Percentiles rank a stretch among this genome's conserved stretches.
phyloP scores from a whole-genome alignment of 30 jellyfish, hydroid and myxozoan species.

The Aurelia sp. region DNA sequence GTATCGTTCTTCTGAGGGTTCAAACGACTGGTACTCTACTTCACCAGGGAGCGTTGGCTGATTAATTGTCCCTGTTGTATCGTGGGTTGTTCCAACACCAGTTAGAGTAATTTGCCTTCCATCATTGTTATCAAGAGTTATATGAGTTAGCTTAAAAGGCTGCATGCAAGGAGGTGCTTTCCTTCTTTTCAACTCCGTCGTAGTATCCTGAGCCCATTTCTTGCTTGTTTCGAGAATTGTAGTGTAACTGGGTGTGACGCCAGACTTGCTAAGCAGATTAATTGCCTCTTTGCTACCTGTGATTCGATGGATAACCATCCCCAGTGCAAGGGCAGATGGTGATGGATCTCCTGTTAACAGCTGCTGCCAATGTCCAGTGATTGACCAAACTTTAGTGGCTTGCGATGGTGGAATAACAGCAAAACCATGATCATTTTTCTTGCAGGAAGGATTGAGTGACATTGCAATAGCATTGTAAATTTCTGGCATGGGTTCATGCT shows the following conservation, averaged over 20 bases:
- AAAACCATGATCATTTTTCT: conserved; percentile 56
- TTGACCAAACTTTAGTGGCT: conserved; percentile 65
- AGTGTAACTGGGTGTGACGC: conserved; percentile 53
- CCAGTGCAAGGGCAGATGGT: conserved; percentile 60
- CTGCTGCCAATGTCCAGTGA: conserved; percentile 52
- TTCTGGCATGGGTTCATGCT: conserved; percentile 55
- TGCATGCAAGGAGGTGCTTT: conserved; percentile 67
- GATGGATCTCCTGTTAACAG: conserved; percentile 52
- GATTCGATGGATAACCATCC: conserved; percentile 46
- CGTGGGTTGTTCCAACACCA: conserved; percentile 66
- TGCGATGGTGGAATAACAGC: conserved; percentile 48
- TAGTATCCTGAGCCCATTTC: conserved; percentile 63
- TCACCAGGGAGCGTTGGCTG: conserved; percentile 54
- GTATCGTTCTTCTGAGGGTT: conserved; percentile 55
- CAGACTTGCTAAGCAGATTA: conserved; percentile 56
- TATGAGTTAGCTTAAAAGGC: conserved; percentile 56
- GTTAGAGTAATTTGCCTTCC: conserved; percentile 67
- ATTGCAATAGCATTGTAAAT: conserved; percentile 52
- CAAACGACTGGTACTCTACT: conserved; percentile 59
- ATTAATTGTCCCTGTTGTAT: conserved; percentile 67
- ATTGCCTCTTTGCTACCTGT: conserved; percentile 44
- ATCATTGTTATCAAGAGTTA: conserved; percentile 60
- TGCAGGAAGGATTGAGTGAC: conserved; percentile 58
- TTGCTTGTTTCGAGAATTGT: conserved; percentile 51
- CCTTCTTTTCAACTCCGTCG: conserved; percentile 38